Evolutionary conservation across 1,140 invertebrate species (phyloP).

Genomic region (roundworm (Caenorhabditis elegans)): WBcel235 BX284604.4:10144001-10144500

Average conservation of each 20-base stretch:
- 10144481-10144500: conserved; percentile 47
- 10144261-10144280: too few species aligned
- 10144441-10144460: background rate
- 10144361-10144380: conserved; percentile 5
- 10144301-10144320: background rate
- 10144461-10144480: background rate
- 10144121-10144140: background rate
- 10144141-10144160: background rate
- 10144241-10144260: too few species aligned
- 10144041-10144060: too few species aligned
- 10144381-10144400: background rate
- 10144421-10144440: conserved; percentile 33
- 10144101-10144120: background rate
- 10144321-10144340: background rate
- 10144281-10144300: background rate
- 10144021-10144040: conserved; percentile 45
- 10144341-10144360: background rate
- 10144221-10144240: too few species aligned
- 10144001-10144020: conserved; percentile 37
- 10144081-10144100: background rate
- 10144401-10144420: background rate
- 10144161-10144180: background rate
- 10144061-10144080: too few species aligned
- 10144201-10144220: too few species aligned
- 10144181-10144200: too few species aligned